Conservation (phyloP, 2,113 vertebrate genomes). For the Muscicapa adusta region DNA sequence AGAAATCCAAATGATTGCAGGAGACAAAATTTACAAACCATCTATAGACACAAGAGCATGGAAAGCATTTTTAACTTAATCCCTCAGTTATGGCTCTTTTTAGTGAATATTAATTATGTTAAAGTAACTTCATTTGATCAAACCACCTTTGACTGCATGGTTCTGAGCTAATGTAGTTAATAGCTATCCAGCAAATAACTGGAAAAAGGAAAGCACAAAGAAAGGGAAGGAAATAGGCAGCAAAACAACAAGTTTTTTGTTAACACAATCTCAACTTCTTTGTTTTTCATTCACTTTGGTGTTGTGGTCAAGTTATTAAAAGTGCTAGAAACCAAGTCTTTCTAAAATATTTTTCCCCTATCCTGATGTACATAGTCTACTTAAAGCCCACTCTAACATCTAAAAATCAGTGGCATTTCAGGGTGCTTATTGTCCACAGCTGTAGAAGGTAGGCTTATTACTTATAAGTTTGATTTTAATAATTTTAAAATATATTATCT, state of each 20-base stretch:
- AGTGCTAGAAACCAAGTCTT: background rate
- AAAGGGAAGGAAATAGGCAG: background rate
- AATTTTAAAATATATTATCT: background rate
- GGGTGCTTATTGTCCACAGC: background rate
- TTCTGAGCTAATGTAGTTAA: background rate
- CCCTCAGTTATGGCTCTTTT: background rate
- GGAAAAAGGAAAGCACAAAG: background rate
- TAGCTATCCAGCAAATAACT: background rate
- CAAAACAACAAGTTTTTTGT: background rate
- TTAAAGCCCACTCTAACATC: background rate
- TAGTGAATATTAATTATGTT: background rate
- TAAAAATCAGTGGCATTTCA: background rate
- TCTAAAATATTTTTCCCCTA: background rate
- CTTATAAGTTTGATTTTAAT: background rate
- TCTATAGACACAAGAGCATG: background rate
- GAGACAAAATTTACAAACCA: background rate
- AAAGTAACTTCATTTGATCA: background rate
- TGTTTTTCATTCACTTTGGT: background rate
- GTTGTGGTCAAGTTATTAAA: background rate
- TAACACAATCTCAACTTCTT: background rate
- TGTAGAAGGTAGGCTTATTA: background rate
- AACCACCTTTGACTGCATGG: background rate
- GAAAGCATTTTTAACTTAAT: background rate
- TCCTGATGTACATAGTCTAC: background rate
- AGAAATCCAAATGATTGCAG: background rate